Base-by-base conservation (phyloP, 2,113 vertebrate genomes). In the Pangasianodon gigas region DNA sequence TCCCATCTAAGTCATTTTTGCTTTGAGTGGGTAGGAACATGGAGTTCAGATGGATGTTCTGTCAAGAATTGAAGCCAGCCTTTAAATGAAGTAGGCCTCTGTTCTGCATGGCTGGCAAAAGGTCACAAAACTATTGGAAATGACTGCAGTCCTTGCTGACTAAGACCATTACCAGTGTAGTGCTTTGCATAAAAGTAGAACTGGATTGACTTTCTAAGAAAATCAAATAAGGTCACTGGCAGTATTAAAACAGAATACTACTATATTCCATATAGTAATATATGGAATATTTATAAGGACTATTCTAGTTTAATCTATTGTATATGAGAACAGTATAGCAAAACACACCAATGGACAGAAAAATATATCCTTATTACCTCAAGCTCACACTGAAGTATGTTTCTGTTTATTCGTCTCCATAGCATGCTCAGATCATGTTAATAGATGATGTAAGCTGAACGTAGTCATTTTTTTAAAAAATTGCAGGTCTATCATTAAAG, bases 201-300 rank as follows among this genome's bases (percentile, higher is more conserved):
- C 52, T 46, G 44, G 41, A 60, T 84, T 87, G 86, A 77, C 86
- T 60, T 85, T 86, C 71, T 71, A 80, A 81, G 90, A 83, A 91
- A 90, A 90, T 91, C 80, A 91, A 90, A 90, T 80, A 82, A 89
- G 90, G 92, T 89, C 75, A 87, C 81, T 46, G 52, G 13, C 6
- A 11, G 65, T 83, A 71, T 52, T 75, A 74, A 67, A 85, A n/a
- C n/a, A n/a, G n/a, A n/a, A n/a, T n/a, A n/a, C n/a, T n/a, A n/a
- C n/a, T n/a, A n/a, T n/a, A n/a, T n/a, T n/a, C n/a, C n/a, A n/a
- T n/a, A n/a, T n/a, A n/a, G n/a, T n/a, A n/a, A n/a, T n/a, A n/a
- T n/a, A n/a, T n/a, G n/a, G 19, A 60, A 60, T 60, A 26, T 3
- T 65, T 9, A 65, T 65, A 65, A 65, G 56, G 56, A 58, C 4